Conservation (phyloP, 53 echinoderm and acorn worm species). For the Mesocentrotus franciscanus region DNA sequence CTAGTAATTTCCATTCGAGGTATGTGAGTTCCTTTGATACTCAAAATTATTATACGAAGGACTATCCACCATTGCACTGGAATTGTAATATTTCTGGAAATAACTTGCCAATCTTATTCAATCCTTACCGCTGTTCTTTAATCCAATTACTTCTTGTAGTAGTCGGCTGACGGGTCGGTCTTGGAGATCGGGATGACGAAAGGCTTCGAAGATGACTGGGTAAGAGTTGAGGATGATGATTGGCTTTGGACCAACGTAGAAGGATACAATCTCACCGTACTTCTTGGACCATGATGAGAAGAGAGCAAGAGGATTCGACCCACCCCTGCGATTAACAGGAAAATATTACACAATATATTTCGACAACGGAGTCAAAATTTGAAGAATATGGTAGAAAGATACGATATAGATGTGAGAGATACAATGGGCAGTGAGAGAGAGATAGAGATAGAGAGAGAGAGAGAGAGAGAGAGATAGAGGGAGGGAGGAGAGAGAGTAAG, state of each 20-base stretch:
- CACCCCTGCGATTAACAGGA: neutral
- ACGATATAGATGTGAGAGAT: too few species aligned
- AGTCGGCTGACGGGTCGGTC: neutral
- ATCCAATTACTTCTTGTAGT: neutral
- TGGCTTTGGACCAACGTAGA: neutral
- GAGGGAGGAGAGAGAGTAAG: neutral
- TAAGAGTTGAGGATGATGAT: neutral
- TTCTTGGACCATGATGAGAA: neutral
- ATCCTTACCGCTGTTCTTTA: neutral
- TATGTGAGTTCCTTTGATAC: too few species aligned
- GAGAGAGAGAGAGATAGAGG: neutral
- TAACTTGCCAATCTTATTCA: neutral
- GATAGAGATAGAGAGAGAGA: neutral
- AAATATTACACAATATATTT: too few species aligned
- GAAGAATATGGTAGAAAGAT: too few species aligned
- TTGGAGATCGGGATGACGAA: conserved; percentile 8
- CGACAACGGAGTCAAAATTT: too few species aligned
- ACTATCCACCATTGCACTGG: too few species aligned
- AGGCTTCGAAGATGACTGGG: neutral
- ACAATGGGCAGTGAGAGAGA: neutral
- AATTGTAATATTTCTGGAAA: neutral
- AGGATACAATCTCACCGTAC: neutral
- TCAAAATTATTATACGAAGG: too few species aligned
- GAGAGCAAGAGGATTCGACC: neutral
- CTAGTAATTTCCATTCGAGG: too few species aligned